Conservation (phyloP, 1,140 invertebrate genomes). For the Drosophila pallidifrons region DNA sequence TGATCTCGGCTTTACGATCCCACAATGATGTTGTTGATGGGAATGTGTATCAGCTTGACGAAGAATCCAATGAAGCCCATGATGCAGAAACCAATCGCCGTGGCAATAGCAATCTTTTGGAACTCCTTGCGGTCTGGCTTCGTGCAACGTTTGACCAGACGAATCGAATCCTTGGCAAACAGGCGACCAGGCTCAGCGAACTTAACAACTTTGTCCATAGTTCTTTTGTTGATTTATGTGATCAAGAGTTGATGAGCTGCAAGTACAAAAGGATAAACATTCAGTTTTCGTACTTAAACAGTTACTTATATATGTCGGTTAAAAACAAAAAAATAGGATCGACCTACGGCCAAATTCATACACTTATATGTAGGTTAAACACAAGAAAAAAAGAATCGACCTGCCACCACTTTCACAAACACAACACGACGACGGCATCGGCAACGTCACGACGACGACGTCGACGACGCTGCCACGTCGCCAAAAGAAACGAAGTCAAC, state of each 20-base stretch:
- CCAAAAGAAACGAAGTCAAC: constrained; percentile 39
- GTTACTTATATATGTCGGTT: too few relatives aligned
- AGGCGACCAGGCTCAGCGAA: constrained; percentile 97
- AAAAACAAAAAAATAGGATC: too few relatives aligned
- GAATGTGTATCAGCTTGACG: constrained; percentile 99
- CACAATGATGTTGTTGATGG: constrained; percentile 99
- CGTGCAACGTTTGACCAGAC: constrained; percentile 99
- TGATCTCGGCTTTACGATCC: constrained; percentile 86
- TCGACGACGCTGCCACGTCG: constrained; percentile 54
- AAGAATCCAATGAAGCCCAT: constrained; percentile 99
- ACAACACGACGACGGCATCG: constrained; percentile 21
- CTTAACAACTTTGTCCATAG: constrained; percentile 99
- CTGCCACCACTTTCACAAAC: constrained; percentile 51
- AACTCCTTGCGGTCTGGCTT: constrained; percentile 99
- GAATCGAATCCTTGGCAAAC: constrained; percentile 98
- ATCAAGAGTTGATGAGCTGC: constrained; percentile 8
- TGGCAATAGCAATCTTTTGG: constrained; percentile 99
- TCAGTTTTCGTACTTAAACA: background rate
- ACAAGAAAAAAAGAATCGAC: background rate
- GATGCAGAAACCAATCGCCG: constrained; percentile 99
- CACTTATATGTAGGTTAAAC: constrained; percentile 7
- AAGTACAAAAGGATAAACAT: constrained; percentile 20
- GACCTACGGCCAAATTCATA: background rate
- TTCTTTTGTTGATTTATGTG: constrained; percentile 2
- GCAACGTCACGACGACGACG: constrained; percentile 27